These are phyloP conservation scores for Lepetodrilus schrolli DNA, from an alignment of 2,888 invertebrate genomes.

Conservation along the genomic window DNA sequence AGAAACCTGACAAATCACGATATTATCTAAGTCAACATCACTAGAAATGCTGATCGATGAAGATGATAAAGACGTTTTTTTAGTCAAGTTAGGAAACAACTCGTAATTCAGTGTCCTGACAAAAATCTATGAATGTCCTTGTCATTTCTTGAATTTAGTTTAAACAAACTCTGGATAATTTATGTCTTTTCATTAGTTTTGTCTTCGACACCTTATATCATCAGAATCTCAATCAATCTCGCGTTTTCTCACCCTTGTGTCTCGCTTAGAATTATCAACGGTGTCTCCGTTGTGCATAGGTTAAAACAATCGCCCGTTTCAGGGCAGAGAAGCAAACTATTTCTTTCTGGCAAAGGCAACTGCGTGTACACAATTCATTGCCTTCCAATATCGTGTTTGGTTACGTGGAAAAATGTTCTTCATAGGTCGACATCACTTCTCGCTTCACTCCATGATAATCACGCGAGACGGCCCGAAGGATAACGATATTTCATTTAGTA, in stretches of 20 bases:
- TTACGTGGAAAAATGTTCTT: neutral
- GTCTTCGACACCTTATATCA: conserved; percentile 19
- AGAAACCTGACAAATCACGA: too few species aligned
- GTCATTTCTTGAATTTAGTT: neutral
- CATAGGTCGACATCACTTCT: neutral
- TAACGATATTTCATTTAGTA: conserved; percentile 26
- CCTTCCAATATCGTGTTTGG: neutral
- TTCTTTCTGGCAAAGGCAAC: neutral
- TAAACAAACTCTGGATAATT: conserved; percentile 12
- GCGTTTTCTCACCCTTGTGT: conserved; percentile 14
- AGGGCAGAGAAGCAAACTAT: neutral
- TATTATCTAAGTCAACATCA: too few species aligned
- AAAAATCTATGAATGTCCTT: conserved; percentile 2
- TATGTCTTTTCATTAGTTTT: conserved; percentile 13
- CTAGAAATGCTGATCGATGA: too few species aligned
- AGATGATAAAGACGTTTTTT: too few species aligned
- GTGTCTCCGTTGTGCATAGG: conserved; percentile 8
- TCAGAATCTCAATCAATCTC: conserved; percentile 19
- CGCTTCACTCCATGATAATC: conserved; percentile 3
- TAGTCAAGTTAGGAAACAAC: too few species aligned
- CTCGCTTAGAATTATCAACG: conserved; percentile 1
- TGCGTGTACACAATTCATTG: conserved; percentile 19
- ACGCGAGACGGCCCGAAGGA: conserved; percentile 8
- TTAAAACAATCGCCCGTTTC: conserved; percentile 9
- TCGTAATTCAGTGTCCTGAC: too few species aligned